phyloP scores from a whole-genome alignment of 2,888 invertebrate species.

The Drosophila emarginata region DNA sequence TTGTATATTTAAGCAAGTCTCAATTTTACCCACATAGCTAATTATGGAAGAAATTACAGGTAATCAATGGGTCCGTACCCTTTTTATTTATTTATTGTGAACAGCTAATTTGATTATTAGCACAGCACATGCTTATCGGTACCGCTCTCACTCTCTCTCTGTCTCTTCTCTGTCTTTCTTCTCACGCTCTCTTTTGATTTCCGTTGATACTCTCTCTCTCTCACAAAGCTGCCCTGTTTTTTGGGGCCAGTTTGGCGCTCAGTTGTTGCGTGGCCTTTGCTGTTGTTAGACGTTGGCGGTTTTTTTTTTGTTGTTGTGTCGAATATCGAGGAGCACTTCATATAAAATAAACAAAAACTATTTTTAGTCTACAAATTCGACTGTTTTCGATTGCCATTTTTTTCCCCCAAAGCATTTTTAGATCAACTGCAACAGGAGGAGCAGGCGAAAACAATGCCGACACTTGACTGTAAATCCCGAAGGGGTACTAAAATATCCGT shows the following conservation, averaged over 20 bases:
- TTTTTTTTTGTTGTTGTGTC: constrained; percentile 11
- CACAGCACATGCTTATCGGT: neutral
- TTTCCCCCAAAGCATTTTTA: constrained; percentile 9
- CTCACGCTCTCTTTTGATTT: constrained; percentile 6
- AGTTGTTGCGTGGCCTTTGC: constrained; percentile 56
- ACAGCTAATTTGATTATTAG: constrained; percentile 11
- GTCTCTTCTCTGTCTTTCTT: too few relatives aligned
- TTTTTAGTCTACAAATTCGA: constrained; percentile 66
- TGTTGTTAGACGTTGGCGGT: constrained; percentile 51
- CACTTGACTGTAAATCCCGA: constrained; percentile 76
- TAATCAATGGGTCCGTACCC: neutral
- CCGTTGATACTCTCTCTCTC: constrained; percentile 8
- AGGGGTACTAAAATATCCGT: constrained; percentile 81
- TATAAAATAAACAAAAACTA: constrained; percentile 70
- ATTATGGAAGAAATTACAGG: neutral
- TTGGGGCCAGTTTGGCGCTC: constrained; percentile 30
- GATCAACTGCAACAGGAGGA: constrained; percentile 58
- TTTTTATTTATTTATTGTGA: neutral
- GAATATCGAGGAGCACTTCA: constrained; percentile 37
- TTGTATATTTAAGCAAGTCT: too few relatives aligned
- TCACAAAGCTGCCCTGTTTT: constrained; percentile 6
- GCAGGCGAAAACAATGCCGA: constrained; percentile 54
- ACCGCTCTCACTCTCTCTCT: constrained; percentile 6
- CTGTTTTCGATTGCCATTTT: constrained; percentile 17
- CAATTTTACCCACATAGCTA: neutral